phyloP scores from a whole-genome alignment of 2,797 vertebrate species.

The Arvicola amphibius region DNA sequence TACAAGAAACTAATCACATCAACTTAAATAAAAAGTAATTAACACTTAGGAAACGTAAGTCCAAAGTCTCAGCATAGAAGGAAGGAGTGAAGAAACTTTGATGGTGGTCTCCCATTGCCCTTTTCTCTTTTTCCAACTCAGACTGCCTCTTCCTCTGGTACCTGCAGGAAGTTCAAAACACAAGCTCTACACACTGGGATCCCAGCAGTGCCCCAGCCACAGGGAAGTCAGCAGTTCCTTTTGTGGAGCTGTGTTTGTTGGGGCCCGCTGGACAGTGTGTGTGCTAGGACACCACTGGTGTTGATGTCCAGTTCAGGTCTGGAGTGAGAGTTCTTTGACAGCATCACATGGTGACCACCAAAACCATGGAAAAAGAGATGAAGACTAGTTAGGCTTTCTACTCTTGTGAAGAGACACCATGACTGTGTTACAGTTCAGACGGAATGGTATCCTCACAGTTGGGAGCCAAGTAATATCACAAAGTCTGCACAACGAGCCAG shows the following conservation, averaged over 20 bases:
- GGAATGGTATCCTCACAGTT: not conserved
- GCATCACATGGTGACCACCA: not conserved
- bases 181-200: no score
- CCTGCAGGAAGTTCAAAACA: not conserved
- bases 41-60: not conserved
- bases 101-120: not conserved
- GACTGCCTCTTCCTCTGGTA: not conserved
- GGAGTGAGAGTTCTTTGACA: not conserved
- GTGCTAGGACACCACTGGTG: not conserved
- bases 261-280: not conserved
- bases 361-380: not conserved
- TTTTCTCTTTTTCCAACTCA: not conserved
- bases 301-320: not conserved
- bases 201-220: not conserved
- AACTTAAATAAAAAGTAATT: constrained; percentile 1
- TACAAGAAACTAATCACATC: not conserved
- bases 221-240: not conserved
- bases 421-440: not conserved
- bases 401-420: not conserved
- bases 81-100: not conserved
- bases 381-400: not conserved
- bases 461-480: not conserved
- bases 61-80: not conserved
- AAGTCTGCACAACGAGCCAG: not conserved
- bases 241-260: not conserved